Percentiles rank a stretch among this genome's conserved stretches.
phyloP scores from a whole-genome alignment of 2,888 invertebrate genomes.

The Pristionchus arcanus region DNA sequence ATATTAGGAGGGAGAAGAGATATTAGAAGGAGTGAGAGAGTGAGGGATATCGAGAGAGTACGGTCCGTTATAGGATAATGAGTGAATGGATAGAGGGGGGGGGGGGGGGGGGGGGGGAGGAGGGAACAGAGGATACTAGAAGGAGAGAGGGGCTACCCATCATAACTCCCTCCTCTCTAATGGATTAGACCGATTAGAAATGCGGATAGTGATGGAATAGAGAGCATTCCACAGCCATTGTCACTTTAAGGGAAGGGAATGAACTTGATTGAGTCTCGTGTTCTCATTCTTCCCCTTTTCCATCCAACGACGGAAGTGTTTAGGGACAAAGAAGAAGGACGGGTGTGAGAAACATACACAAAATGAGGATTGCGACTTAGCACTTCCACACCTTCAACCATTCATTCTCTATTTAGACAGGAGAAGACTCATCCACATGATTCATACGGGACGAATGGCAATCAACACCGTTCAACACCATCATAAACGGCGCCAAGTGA shows the following conservation, averaged over 20 bases:
- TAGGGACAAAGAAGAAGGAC: background rate
- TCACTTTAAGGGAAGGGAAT: background rate
- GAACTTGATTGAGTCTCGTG: constrained; percentile 30
- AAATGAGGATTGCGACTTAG: background rate
- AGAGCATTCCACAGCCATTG: constrained; percentile 2
- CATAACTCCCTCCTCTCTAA: constrained; percentile 33
- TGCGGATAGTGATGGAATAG: constrained; percentile 15
- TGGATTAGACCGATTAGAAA: constrained; percentile 48
- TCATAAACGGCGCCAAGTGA: background rate
- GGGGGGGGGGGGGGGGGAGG: background rate
- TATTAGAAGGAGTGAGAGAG: constrained; percentile 19
- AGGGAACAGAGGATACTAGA: background rate
- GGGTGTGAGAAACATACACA: constrained; percentile 36
- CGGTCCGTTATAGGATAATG: background rate
- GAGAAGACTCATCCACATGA: background rate
- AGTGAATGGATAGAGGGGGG: constrained; percentile 1
- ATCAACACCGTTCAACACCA: background rate
- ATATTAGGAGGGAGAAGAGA: background rate
- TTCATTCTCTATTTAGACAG: background rate
- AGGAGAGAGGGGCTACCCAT: background rate
- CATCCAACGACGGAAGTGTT: constrained; percentile 13
- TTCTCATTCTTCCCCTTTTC: constrained; percentile 2
- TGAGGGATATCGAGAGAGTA: constrained; percentile 30
- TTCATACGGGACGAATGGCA: background rate
- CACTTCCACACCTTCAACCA: background rate